These are phyloP conservation scores for Epinotia nisella DNA, from an alignment of 2,888 invertebrate genomes.

Conservation along the genomic window DNA sequence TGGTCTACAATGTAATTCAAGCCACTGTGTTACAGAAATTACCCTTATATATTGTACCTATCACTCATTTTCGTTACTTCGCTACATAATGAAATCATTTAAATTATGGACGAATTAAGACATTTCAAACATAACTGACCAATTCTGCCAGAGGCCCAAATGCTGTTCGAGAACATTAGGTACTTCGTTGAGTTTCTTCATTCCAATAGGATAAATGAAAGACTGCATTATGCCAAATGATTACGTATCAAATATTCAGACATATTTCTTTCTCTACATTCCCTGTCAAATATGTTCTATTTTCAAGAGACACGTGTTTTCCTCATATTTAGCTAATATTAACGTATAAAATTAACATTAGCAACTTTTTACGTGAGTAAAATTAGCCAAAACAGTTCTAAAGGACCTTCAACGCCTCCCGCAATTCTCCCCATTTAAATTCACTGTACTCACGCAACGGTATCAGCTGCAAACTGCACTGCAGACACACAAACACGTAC, in stretches of 20 bases:
- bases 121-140: no score
- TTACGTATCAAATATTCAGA: background rate
- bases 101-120: no score
- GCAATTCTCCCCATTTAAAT: background rate
- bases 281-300: background rate
- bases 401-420: background rate
- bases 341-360: no score
- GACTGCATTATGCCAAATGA: background rate
- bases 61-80: no score
- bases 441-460: constrained; percentile 72
- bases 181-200: no score
- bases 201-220: background rate
- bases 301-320: background rate
- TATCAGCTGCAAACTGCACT: constrained; percentile 68
- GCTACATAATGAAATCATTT: no score
- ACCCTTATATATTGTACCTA: no score
- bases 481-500: constrained; percentile 63
- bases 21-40: background rate
- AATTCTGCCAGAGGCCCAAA: no score
- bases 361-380: background rate
- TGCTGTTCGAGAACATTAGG: no score
- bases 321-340: background rate
- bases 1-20: background rate
- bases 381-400: background rate
- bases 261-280: background rate